Evolutionary conservation across 2,797 vertebrate genomes (phyloP).

Genomic region (Eospalax fontanierii): DNA sequence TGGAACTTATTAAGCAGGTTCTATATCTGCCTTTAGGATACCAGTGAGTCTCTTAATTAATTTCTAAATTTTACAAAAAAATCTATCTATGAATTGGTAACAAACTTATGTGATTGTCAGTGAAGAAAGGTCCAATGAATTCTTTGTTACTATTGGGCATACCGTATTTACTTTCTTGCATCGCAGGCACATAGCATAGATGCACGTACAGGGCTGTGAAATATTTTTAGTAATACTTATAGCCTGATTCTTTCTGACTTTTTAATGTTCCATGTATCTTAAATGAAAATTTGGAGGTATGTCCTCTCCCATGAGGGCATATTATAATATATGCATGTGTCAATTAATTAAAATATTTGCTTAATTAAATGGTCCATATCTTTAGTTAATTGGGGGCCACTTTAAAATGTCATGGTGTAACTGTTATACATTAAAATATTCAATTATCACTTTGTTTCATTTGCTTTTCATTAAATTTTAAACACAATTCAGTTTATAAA

Average conservation of each 20-base stretch:
- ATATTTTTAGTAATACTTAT: background rate
- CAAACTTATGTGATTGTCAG: background rate
- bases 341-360: background rate
- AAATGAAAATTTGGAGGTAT: background rate
- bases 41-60: background rate
- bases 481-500: background rate
- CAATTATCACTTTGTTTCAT: background rate
- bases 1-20: too few relatives aligned
- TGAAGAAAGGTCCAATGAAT: background rate
- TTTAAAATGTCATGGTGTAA: background rate
- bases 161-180: background rate
- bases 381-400: background rate
- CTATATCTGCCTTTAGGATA: too few relatives aligned
- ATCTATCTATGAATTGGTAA: background rate
- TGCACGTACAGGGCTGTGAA: background rate
- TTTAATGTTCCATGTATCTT: background rate
- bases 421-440: background rate
- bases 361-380: background rate
- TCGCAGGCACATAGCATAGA: background rate
- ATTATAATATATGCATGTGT: background rate
- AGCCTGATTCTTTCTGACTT: background rate
- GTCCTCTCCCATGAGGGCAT: background rate
- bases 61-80: background rate
- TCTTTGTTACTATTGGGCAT: background rate
- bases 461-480: background rate